These are phyloP conservation scores for Trypoxylon attenuatum DNA, from an alignment of 2,888 invertebrate genomes.

Conservation along the genomic window DNA sequence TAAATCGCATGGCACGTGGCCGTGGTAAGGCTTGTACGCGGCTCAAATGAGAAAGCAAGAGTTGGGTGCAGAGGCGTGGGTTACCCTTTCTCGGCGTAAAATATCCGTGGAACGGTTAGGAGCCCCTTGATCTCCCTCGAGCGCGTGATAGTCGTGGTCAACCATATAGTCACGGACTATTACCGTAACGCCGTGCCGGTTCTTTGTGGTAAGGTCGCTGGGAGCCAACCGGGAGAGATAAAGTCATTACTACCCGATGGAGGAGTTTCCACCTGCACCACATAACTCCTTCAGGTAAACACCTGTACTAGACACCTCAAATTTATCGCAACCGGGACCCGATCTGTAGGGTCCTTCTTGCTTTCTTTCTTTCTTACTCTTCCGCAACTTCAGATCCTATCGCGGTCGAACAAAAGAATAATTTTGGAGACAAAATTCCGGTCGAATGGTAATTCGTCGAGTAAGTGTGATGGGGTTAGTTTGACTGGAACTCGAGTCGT, in stretches of 20 bases:
- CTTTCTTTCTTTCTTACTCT: neutral
- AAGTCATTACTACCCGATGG: conserved; percentile 48
- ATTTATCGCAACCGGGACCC: conserved; percentile 15
- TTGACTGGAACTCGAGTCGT: too few species aligned
- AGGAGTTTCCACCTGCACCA: conserved; percentile 53
- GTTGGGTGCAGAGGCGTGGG: neutral
- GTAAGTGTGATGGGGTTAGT: too few species aligned
- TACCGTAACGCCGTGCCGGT: conserved; percentile 45
- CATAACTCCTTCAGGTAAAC: conserved; percentile 42
- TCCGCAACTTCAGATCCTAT: too few species aligned
- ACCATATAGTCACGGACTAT: conserved; percentile 52
- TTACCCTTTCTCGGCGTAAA: conserved; percentile 31
- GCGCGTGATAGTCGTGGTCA: conserved; percentile 47
- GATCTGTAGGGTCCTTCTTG: neutral
- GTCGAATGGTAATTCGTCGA: too few species aligned
- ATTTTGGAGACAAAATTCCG: conserved; percentile 1
- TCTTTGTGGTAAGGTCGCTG: conserved; percentile 32
- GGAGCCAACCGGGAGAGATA: conserved; percentile 38
- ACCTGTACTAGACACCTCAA: conserved; percentile 26
- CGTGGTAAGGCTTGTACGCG: neutral
- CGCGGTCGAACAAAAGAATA: conserved; percentile 10
- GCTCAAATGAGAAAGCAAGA: neutral
- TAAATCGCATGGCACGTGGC: neutral
- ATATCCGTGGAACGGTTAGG: conserved; percentile 17
- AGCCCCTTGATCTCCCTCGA: conserved; percentile 27